Percentiles rank a stretch among this genome's conserved stretches.
These are phyloP conservation scores for Laupala kohalensis DNA, from an alignment of 1,140 invertebrate species.

Conservation along the genomic window DNA sequence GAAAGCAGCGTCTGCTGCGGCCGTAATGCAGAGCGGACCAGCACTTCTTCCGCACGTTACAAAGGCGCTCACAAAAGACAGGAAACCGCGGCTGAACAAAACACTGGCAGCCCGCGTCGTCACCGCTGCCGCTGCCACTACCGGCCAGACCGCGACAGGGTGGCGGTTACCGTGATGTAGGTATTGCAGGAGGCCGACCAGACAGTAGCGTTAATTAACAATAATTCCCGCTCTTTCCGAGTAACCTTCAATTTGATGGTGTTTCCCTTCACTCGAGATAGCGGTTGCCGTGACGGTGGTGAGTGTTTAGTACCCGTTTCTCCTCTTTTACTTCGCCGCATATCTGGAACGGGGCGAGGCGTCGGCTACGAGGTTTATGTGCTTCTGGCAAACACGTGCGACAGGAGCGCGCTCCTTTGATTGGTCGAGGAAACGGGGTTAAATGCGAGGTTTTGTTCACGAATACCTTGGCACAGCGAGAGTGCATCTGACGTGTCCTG, in stretches of 20 bases:
- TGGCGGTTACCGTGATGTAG: neutral
- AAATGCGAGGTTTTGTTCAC: too few species aligned
- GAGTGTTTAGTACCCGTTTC: too few species aligned
- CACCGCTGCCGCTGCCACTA: neutral
- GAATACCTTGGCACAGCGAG: too few species aligned
- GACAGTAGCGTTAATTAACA: neutral
- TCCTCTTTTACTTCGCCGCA: too few species aligned
- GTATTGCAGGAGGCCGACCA: neutral
- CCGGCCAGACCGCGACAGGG: too few species aligned
- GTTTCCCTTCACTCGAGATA: neutral
- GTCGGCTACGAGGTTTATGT: too few species aligned
- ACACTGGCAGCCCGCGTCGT: neutral
- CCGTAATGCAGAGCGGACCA: neutral
- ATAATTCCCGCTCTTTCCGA: neutral
- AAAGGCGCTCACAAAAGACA: neutral
- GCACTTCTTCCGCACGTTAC: neutral
- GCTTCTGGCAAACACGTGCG: too few species aligned
- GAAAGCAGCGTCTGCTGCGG: too few species aligned
- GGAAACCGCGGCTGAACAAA: neutral
- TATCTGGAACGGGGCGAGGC: too few species aligned
- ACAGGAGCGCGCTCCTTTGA: neutral
- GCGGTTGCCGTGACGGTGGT: too few species aligned
- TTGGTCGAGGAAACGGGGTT: too few species aligned
- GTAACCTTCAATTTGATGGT: neutral
- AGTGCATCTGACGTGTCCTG: too few species aligned